Evolutionary conservation across 1,140 invertebrate species (phyloP).

Genomic region (Psilanteris sp.): DNA sequence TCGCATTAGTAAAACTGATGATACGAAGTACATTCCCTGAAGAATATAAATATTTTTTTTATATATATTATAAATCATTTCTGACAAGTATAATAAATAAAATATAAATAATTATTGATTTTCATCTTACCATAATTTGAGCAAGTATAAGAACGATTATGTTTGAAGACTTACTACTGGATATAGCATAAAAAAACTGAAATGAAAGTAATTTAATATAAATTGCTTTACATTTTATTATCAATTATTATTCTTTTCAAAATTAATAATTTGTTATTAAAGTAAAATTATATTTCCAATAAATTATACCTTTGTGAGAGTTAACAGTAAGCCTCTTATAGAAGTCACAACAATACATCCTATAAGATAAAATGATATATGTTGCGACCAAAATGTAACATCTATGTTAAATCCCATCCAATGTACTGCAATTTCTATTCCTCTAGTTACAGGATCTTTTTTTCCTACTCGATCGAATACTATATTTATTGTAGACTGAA

Average conservation of each 20-base stretch:
- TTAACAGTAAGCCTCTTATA: constrained; percentile 96
- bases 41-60: constrained; percentile 58
- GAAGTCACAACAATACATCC: constrained; percentile 99
- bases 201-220: constrained; percentile 63
- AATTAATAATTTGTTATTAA: too few relatives aligned
- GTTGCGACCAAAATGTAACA: constrained; percentile 99
- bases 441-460: constrained; percentile 98
- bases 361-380: constrained; percentile 97
- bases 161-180: constrained; percentile 99
- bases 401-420: constrained; percentile 98
- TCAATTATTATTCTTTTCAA: too few relatives aligned
- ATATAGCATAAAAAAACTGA: constrained; percentile 99
- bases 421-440: constrained; percentile 97
- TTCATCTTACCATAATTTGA: constrained; percentile 97
- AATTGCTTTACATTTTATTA: too few relatives aligned
- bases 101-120: too few relatives aligned
- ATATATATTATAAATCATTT: background rate
- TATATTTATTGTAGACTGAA: constrained; percentile 97
- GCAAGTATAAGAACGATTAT: constrained; percentile 98
- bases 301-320: constrained; percentile 93
- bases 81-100: too few relatives aligned
- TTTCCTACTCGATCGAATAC: constrained; percentile 99
- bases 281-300: constrained; percentile 1
- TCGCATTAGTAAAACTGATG: constrained; percentile 97
- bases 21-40: constrained; percentile 99